Evolutionary conservation across 2,797 vertebrate species (phyloP).

Genomic region (Botia kubotai): DNA sequence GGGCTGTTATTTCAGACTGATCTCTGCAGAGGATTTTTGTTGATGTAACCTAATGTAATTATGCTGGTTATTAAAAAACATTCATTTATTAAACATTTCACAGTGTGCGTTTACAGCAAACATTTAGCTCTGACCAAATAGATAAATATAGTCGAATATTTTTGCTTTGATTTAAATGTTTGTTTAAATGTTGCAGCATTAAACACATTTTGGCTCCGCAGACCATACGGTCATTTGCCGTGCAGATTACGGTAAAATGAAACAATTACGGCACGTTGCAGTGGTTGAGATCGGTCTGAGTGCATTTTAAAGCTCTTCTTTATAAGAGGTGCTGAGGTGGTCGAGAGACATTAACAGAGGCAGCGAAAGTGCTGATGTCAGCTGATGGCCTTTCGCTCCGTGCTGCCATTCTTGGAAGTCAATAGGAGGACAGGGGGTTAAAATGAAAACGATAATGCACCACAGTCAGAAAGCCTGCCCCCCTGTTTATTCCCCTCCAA

Average conservation of each 20-base stretch:
- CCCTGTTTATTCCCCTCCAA: conserved; percentile 23
- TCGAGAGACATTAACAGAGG: conserved; percentile 21
- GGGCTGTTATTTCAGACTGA: not conserved
- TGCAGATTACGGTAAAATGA: not conserved
- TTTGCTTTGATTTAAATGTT: too few species aligned
- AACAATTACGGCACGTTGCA: not conserved
- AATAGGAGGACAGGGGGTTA: conserved; percentile 39
- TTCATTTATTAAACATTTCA: too few species aligned
- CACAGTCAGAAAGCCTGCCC: not conserved
- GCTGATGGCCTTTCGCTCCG: not conserved
- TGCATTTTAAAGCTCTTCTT: not conserved
- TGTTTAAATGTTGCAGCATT: too few species aligned
- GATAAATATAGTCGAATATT: too few species aligned
- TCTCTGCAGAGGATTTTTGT: not conserved
- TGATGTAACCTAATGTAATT: not conserved
- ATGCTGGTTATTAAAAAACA: too few species aligned
- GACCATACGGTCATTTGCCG: not conserved
- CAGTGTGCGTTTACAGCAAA: too few species aligned
- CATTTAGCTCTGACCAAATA: too few species aligned
- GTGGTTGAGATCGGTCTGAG: not conserved
- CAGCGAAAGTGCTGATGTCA: conserved; percentile 41
- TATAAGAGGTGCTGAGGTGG: conserved; percentile 16
- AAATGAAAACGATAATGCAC: conserved; percentile 40
- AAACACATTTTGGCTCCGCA: not conserved
- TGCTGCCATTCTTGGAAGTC: conserved; percentile 29